Percentiles rank a stretch among this genome's conserved stretches.
Conservation (phyloP, 2,797 vertebrate genomes). For the Sebastes iracundus region DNA sequence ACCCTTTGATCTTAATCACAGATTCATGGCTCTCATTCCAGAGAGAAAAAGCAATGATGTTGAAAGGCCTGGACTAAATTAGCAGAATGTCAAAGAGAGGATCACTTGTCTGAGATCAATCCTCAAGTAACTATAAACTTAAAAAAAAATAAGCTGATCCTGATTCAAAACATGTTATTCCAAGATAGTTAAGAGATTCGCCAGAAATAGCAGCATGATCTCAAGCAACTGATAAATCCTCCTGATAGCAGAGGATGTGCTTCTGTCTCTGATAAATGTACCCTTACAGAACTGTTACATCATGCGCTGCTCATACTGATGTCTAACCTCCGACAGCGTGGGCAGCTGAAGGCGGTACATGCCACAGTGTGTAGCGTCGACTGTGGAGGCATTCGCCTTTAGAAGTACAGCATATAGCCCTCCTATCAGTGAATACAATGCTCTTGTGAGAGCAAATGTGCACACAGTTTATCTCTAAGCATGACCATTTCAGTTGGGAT, state of each 20-base stretch:
- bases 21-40: not conserved
- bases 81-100: constrained; percentile 13
- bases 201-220: constrained; percentile 18
- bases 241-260: constrained; percentile 41
- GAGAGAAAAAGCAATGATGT: not conserved
- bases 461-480: not conserved
- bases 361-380: not conserved
- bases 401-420: not conserved
- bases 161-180: constrained; percentile 39
- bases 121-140: not conserved
- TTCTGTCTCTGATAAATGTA: constrained; percentile 20
- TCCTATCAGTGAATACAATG: not conserved
- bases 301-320: constrained; percentile 27
- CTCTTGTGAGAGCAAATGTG: not conserved
- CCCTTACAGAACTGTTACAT: constrained; percentile 51
- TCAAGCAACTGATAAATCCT: constrained; percentile 45
- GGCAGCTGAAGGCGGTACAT: not conserved
- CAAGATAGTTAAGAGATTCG: constrained; percentile 10
- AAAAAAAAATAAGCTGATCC: not conserved
- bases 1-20: constrained; percentile 33
- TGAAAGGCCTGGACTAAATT: constrained; percentile 26
- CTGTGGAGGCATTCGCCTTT: not conserved
- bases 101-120: not conserved
- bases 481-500: not conserved
- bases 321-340: not conserved